Evolutionary conservation across 2,113 vertebrate species (phyloP), one percentile per base, ranked within the genome.

Genomic region (Oriolus oriolus): DNA sequence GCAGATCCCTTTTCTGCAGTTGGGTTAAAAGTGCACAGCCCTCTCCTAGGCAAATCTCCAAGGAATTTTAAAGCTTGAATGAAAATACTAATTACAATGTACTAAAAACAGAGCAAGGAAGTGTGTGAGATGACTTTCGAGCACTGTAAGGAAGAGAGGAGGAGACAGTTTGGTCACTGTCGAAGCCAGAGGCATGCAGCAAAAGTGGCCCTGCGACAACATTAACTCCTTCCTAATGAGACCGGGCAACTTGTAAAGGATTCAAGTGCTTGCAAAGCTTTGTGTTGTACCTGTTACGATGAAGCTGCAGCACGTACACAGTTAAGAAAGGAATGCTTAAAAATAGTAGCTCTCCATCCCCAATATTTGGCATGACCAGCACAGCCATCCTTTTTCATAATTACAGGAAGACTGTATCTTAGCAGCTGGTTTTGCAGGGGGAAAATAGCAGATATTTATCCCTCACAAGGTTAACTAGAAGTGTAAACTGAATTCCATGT

Each of bases 61-160:
- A 94, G 64, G 83, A 96, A 97, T 97, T 96, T 93, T 81, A 84
- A 97, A 97, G 76, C 70, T 22, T 96, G 83, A 93, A 96, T 90
- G 73, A 90, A 97, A 96, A 94, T 87, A 76, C 91, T 95, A 96
- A 97, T 89, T 95, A 91, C 89, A 91, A 94, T 20, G 7, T 73
- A 91, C 91, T 93, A 87, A 94, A 97, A 97, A 94, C 84, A 95
- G 96, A 97, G 79, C 1, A 6, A 95, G 91, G 82, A 94, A 97
- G 81, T 33, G 73, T 76, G 70, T 22, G 8, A 73, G 92, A 95
- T 92, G 95, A 94, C 89, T 91, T 90, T 37, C 16, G 18, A 94
- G 79, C 59, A 31, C 41, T 60, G 7, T 31, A 81, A 90, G 80
- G 91, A 91, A 90, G 66, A 81, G 52, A 90, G 35, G 22, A 79